Evolutionary conservation across 2,113 vertebrate genomes (phyloP).

Genomic region (Lichenostomus cassidix): DNA sequence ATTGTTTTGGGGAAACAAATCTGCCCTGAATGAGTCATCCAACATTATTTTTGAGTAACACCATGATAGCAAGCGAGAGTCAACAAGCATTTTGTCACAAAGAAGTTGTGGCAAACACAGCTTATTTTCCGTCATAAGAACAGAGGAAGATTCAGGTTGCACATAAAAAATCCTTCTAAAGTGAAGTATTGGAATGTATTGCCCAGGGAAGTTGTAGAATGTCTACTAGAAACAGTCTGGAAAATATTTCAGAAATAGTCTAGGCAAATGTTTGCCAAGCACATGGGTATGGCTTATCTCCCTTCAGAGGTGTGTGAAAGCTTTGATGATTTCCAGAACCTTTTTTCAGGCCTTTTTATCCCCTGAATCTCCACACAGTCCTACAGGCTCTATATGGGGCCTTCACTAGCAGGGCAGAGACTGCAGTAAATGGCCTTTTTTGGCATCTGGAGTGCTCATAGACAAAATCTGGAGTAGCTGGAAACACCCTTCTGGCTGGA

Average conservation of each 20-base stretch:
- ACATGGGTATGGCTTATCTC: not conserved
- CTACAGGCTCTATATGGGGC: not conserved
- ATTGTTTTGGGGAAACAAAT: not conserved
- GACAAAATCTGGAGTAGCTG: not conserved
- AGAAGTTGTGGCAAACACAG: not conserved
- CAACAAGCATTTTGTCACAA: not conserved
- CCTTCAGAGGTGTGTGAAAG: not conserved
- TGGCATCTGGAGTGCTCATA: not conserved
- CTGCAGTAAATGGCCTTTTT: not conserved
- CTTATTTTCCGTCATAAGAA: not conserved
- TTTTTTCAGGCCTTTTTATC: not conserved
- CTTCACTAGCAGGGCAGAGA: not conserved
- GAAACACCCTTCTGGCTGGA: not conserved
- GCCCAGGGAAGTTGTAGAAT: not conserved
- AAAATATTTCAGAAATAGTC: not conserved
- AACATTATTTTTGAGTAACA: not conserved
- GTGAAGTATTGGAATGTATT: not conserved
- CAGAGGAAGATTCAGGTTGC: not conserved
- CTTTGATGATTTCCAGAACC: not conserved
- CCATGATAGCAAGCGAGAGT: not conserved
- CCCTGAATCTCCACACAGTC: not conserved
- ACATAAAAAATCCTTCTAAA: not conserved
- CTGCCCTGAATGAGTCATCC: not conserved
- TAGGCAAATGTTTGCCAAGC: not conserved
- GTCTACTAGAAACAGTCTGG: not conserved